Base-by-base conservation (phyloP, 1,140 invertebrate species). In the Drosophila nasuta region DNA sequence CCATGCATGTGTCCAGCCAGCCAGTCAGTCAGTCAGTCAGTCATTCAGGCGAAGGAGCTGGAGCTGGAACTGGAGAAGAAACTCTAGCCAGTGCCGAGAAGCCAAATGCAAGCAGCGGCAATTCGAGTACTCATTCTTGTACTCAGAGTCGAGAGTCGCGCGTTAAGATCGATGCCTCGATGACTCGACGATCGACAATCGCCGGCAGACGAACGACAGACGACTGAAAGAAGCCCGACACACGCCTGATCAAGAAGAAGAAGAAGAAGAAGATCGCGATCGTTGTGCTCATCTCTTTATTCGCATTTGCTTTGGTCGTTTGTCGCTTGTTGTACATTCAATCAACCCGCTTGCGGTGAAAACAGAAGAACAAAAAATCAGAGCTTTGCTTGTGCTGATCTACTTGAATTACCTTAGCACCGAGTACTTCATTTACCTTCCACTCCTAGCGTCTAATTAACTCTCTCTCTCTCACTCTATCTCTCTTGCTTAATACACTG, bases 311-410 rank as follows among this genome's bases (percentile, higher is more conserved):
- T 28, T 52, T 25, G 20, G 49, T 52, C n/a, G 43, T 33, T 49
- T 38, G 41, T 52, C 20, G 66, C 66, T 7, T 57, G 51, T 66
- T 45, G 73, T 68, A 74, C 15, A 43, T 69, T 74, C 70, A 60
- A 77, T 77, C 63, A 86, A 73, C 35, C 35, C 7, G 35, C 77
- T 90, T 88, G 85, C 78, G 85, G 86, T 88, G 75, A 62, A 54
- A 43, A 38, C 54, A 57, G 43, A 52, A 38, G 30, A 45, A 25
- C 35, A 65, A 20, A 25, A 25, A 25, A 25, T 4, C 38, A 74
- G 66, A 82, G 79, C 82, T 86, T 88, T 87, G 79, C 87, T 87
- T 88, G 88, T 88, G 68, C 79, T 68, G 79, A 56, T 66, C 82
- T 75, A 71, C 76, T 87, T 82, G 82, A 82, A 80, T 87, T 87